Evolutionary conservation across 2,797 vertebrate species (phyloP), one percentile per base, ranked within the genome.

Genomic region (Pseudochirops cupreus): DNA sequence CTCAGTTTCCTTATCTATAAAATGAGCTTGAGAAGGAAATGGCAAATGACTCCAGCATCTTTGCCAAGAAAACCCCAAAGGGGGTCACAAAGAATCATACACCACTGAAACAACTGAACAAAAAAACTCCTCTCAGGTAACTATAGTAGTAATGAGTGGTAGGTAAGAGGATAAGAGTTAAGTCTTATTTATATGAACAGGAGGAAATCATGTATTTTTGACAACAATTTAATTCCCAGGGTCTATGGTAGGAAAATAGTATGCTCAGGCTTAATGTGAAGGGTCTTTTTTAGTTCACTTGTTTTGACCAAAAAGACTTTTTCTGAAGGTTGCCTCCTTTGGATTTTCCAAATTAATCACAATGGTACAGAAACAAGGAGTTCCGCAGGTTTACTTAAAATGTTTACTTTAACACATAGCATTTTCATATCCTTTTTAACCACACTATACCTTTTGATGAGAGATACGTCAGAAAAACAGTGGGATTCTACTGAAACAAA

Each of bases 401-500:
- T 2, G 46, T 46, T 95, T 62, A 21, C 28, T 3, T 91, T 92
- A 67, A 39, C 21, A 90, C 62, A 91, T 46, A n/a, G 55, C 18
- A 91, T 91, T 96, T 96, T 96, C 92, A 50, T 55, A 62, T 92
- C 1, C 39, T 82, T 87, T 87, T 46, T 46, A 87, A 46, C 39
- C 4, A 26, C 21, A 11, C 39, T 87, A 26, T 87, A 11, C 39
- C 9, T 87, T 50, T 87, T 46, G 21, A 50, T 87, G 74, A 26
- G 46, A 46, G 39, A 26, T 39, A 39, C 39, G 39, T 74, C 6
- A 39, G 67, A 74, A 74, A 74, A 74, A 39, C 62, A 74, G n/a
- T 46, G 3, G 82, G 52, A 93, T 82, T 96, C 67, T 95, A 54
- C 95, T 91, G 11, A 58, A 96, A 95, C 52, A 96, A 89, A 56